These are phyloP conservation scores for Gonocerus acuteangulatus DNA, from an alignment of 2,888 invertebrate species.

Conservation along the genomic window DNA sequence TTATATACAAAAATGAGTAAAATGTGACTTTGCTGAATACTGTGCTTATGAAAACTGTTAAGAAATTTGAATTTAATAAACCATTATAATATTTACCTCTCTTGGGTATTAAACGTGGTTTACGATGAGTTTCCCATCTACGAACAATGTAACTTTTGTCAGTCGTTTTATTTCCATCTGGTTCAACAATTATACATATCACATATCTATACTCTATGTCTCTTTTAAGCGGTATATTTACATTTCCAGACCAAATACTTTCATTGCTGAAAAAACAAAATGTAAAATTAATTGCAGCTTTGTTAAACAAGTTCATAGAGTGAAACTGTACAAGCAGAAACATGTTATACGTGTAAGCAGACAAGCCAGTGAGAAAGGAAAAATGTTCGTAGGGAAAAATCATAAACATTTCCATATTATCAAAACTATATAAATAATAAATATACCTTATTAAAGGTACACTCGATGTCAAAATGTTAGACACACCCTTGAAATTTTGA, in stretches of 20 bases:
- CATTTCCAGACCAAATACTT: slow-evolving; percentile 56
- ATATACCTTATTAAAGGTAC: not conserved
- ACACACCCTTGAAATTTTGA: not conserved
- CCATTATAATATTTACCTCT: slow-evolving; percentile 44
- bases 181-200: slow-evolving; percentile 60
- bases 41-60: not conserved
- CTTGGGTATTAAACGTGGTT: slow-evolving; percentile 55
- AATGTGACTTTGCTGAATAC: not conserved
- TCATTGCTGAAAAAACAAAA: slow-evolving; percentile 29
- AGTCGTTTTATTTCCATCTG: slow-evolving; percentile 45
- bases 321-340: not conserved
- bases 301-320: not conserved
- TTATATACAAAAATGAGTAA: no score
- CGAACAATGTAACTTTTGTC: slow-evolving; percentile 54
- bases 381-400: not conserved
- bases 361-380: no score
- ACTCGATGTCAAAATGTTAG: not conserved
- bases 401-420: no score
- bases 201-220: slow-evolving; percentile 69
- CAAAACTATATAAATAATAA: no score
- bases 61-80: not conserved
- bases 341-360: no score
- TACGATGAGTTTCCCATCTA: slow-evolving; percentile 72
- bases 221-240: slow-evolving; percentile 59
- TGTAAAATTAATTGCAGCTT: not conserved